These are phyloP conservation scores for Chrysolina oricalcia DNA, from an alignment of 2,888 invertebrate genomes.

Conservation along the genomic window DNA sequence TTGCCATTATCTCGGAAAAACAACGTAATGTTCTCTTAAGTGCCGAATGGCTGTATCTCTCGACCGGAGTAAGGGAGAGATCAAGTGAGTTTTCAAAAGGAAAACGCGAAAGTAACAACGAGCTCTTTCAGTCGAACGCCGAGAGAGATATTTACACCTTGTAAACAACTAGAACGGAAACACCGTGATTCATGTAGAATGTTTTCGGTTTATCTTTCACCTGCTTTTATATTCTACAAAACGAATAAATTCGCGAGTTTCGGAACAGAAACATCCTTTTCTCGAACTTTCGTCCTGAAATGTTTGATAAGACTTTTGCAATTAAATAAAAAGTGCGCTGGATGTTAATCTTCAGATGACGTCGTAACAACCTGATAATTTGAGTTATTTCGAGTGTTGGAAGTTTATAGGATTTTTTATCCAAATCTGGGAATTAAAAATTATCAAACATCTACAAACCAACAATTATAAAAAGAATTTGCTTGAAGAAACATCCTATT, in stretches of 20 bases:
- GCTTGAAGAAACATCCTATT: too few species aligned
- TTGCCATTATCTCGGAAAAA: conserved; percentile 53
- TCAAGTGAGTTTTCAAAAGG: conserved; percentile 35
- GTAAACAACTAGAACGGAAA: conserved; percentile 43
- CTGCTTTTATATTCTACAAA: conserved; percentile 37
- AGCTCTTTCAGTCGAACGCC: conserved; percentile 31
- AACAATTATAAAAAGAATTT: too few species aligned
- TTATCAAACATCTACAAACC: too few species aligned
- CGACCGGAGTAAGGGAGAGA: conserved; percentile 30
- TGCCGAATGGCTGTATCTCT: conserved; percentile 45
- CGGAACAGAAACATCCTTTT: background rate
- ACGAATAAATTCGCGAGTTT: conserved; percentile 14
- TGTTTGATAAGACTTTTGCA: background rate
- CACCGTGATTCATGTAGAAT: conserved; percentile 37
- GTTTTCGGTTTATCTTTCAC: conserved; percentile 39
- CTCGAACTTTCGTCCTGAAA: background rate
- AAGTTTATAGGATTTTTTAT: too few species aligned
- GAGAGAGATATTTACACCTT: conserved; percentile 41
- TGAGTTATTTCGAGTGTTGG: too few species aligned
- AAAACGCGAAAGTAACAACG: conserved; percentile 26
- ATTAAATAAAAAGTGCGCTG: too few species aligned
- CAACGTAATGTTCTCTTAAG: conserved; percentile 54
- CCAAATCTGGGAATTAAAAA: too few species aligned
- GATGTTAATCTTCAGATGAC: too few species aligned
- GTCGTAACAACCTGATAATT: too few species aligned